Evolutionary conservation across 2,797 vertebrate genomes (phyloP).

Genomic region (Ficedula albicollis): DNA sequence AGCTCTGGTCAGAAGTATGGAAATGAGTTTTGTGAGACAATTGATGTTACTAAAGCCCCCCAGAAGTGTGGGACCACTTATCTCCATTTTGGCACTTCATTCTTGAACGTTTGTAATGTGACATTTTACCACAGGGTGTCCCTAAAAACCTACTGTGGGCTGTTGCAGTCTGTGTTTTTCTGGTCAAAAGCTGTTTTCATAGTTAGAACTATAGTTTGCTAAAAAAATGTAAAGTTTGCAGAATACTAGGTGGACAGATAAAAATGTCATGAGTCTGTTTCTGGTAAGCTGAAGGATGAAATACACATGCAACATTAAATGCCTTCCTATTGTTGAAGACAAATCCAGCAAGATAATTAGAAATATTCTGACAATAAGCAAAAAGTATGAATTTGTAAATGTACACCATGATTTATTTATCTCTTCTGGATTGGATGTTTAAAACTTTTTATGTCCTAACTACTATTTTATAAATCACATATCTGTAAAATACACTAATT

Average conservation of each 20-base stretch:
- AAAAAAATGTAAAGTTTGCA: background rate
- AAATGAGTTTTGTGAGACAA: background rate
- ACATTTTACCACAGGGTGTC: background rate
- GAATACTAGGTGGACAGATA: background rate
- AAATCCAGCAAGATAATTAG: background rate
- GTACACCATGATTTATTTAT: background rate
- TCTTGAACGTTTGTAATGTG: background rate
- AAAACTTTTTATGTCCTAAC: background rate
- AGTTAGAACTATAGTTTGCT: background rate
- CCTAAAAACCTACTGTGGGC: background rate
- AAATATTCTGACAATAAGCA: background rate
- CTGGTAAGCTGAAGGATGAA: background rate
- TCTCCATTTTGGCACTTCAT: background rate
- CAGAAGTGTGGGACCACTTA: accelerated
- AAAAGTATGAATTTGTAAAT: background rate
- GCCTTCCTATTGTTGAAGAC: background rate
- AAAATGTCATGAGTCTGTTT: background rate
- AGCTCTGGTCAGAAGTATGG: background rate
- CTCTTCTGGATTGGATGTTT: background rate
- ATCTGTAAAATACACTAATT: background rate
- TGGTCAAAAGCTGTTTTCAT: background rate
- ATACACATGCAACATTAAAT: background rate
- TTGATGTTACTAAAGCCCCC: background rate
- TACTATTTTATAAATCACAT: background rate
- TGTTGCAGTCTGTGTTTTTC: background rate